Conservation (phyloP, 2,113 vertebrate species). For the Nerophis lumbriciformis region DNA sequence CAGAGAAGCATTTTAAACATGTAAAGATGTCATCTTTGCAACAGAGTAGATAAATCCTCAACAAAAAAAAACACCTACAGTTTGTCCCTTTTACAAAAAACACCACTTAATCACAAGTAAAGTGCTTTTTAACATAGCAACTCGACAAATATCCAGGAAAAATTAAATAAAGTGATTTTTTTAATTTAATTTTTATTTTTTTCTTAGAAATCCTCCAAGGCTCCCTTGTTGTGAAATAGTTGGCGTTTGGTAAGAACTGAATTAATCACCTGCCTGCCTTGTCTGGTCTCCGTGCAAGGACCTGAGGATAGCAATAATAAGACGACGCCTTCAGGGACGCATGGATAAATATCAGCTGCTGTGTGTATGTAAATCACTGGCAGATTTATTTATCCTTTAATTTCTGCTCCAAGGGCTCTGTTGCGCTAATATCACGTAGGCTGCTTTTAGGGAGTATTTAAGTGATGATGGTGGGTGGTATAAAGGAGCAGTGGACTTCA, state of each 20-base stretch:
- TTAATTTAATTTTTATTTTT: not conserved
- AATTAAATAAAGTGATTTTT: conserved; percentile 16
- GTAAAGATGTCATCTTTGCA: conserved; percentile 82
- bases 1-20: conserved; percentile 80
- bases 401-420: conserved; percentile 79
- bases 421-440: conserved; percentile 99
- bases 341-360: conserved; percentile 97
- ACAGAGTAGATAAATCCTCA: conserved; percentile 85
- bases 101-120: conserved; percentile 34
- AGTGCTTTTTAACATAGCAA: conserved; percentile 16
- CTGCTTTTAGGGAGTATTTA: conserved; percentile 98
- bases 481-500: conserved; percentile 84
- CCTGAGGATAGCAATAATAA: conserved; percentile 97
- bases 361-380: conserved; percentile 98
- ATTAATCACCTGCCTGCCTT: conserved; percentile 99
- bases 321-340: conserved; percentile 93
- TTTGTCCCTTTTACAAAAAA: not conserved
- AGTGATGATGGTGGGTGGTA: conserved; percentile 95
- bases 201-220: conserved; percentile 73
- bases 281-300: conserved; percentile 87
- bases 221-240: conserved; percentile 84
- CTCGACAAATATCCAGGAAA: conserved; percentile 33
- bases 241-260: conserved; percentile 90
- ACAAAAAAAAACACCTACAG: not conserved
- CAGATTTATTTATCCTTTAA: conserved; percentile 75